phyloP scores from a whole-genome alignment of 2,113 vertebrate genomes.

The Corythornis vintsioides region DNA sequence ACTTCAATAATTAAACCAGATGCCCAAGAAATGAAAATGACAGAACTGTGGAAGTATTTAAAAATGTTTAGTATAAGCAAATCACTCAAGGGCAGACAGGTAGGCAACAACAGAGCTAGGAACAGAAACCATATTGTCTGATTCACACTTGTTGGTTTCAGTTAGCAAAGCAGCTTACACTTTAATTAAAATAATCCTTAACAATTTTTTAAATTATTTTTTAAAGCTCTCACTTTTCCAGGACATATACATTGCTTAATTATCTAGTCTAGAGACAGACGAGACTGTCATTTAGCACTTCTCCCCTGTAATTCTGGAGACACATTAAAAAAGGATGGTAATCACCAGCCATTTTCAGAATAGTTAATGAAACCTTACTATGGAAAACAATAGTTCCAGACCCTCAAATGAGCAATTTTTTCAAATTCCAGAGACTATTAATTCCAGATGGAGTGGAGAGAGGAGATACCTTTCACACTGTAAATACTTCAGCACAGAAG shows the following conservation, averaged over 20 bases:
- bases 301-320: neutral
- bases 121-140: neutral
- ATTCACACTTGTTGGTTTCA: neutral
- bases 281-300: constrained; percentile 21
- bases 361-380: constrained; percentile 30
- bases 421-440: neutral
- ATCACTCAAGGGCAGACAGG: neutral
- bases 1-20: neutral
- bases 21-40: neutral
- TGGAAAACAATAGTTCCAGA: constrained; percentile 22
- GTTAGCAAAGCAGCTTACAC: neutral
- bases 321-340: neutral
- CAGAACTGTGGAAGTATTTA: neutral
- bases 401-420: neutral
- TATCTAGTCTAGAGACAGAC: constrained; percentile 1
- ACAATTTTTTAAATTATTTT: neutral
- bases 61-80: neutral
- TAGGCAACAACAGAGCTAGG: neutral
- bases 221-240: neutral
- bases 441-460: neutral
- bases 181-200: neutral
- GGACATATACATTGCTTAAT: constrained; percentile 22
- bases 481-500: neutral
- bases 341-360: neutral
- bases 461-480: neutral